These are phyloP conservation scores for Paradisaea rubra DNA, from an alignment of 2,113 vertebrate genomes.

Conservation along the genomic window DNA sequence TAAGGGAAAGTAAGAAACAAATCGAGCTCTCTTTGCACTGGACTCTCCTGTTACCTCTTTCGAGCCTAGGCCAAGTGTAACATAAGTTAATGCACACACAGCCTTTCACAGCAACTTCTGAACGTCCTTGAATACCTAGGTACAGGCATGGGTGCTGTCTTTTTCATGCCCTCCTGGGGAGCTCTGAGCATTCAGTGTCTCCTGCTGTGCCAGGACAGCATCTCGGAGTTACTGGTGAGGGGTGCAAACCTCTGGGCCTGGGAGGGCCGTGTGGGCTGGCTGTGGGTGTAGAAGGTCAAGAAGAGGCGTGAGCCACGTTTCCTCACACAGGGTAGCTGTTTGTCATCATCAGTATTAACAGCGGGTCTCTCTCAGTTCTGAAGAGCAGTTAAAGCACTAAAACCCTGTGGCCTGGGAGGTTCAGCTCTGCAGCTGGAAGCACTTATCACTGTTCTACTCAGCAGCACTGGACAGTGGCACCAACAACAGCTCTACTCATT, in stretches of 20 bases:
- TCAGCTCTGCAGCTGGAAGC: background rate
- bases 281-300: background rate
- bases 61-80: background rate
- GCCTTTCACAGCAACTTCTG: background rate
- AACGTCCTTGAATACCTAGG: background rate
- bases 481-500: background rate
- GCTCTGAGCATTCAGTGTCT: background rate
- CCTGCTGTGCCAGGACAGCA: background rate
- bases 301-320: background rate
- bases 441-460: background rate
- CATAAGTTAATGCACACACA: background rate
- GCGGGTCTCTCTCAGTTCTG: background rate
- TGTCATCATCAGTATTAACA: background rate
- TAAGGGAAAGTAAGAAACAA: background rate
- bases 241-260: background rate
- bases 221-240: background rate
- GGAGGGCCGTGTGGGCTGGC: rapidly evolving
- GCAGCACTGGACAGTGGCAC: background rate
- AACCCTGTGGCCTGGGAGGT: background rate
- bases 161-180: background rate
- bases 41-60: background rate
- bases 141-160: background rate
- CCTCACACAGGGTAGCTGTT: background rate
- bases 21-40: background rate
- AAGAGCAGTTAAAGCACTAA: background rate